A percentile compares a stretch with the other conserved stretches of the same genome.
phyloP scores from a whole-genome alignment of 1,140 invertebrate species.

The Lineus longissimus region DNA sequence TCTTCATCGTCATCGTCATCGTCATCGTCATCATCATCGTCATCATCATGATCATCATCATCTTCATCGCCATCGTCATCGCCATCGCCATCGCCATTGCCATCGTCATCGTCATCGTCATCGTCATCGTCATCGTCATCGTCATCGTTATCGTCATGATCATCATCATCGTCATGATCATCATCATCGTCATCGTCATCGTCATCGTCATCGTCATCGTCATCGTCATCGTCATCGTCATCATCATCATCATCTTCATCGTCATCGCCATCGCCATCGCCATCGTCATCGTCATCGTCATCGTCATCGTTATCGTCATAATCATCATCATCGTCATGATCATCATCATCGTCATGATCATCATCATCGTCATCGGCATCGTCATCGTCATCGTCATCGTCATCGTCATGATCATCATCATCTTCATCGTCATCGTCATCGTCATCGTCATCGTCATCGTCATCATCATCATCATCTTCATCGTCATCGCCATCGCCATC shows the following conservation, averaged over 20 bases:
- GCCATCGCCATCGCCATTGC: too few relatives aligned
- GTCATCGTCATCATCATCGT: not conserved
- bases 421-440: slow-evolving; percentile 1
- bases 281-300: not conserved
- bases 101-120: not conserved
- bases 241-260: not conserved
- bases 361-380: too few relatives aligned
- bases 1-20: not conserved
- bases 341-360: too few relatives aligned
- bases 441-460: slow-evolving; percentile 1
- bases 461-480: not conserved
- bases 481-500: slow-evolving; percentile 1
- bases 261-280: not conserved
- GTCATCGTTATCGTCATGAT: too few relatives aligned
- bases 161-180: too few relatives aligned
- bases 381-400: too few relatives aligned
- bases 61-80: too few relatives aligned
- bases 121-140: too few relatives aligned
- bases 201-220: not conserved
- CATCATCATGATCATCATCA: not conserved
- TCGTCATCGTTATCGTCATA: too few relatives aligned
- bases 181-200: too few relatives aligned
- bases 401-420: too few relatives aligned
- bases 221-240: not conserved
- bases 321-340: too few relatives aligned